These are phyloP conservation scores for Samia ricini DNA, from an alignment of 1,140 invertebrate species.

Conservation along the genomic window DNA sequence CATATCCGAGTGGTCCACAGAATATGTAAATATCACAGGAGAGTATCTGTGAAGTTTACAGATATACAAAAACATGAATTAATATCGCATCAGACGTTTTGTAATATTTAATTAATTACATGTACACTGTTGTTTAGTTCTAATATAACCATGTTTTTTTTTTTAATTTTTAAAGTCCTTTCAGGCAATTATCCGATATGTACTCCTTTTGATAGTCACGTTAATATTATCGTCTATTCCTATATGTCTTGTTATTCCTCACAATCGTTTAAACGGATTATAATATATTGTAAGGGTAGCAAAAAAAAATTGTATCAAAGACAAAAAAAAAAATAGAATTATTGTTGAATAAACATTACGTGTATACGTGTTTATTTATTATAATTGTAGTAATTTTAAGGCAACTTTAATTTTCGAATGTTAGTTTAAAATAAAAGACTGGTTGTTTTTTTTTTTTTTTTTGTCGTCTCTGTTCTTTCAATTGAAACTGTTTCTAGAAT, in stretches of 20 bases:
- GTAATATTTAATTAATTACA: not conserved
- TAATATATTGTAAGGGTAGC: slow-evolving; percentile 11
- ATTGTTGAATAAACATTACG: too few relatives aligned
- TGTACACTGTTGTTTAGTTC: not conserved
- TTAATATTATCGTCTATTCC: slow-evolving; percentile 5
- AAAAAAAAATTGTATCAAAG: too few relatives aligned
- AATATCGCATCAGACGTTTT: not conserved
- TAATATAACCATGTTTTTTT: not conserved
- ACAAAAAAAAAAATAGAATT: too few relatives aligned
- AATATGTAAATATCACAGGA: not conserved
- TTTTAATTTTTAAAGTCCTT: not conserved
- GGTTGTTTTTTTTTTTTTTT: too few relatives aligned
- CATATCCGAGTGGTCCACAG: not conserved
- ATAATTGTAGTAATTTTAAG: too few relatives aligned
- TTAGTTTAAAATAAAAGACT: too few relatives aligned
- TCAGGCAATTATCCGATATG: not conserved
- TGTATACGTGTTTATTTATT: too few relatives aligned
- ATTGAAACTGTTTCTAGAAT: too few relatives aligned
- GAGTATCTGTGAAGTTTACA: not conserved
- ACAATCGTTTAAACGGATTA: slow-evolving; percentile 26
- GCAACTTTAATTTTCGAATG: too few relatives aligned
- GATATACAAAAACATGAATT: not conserved
- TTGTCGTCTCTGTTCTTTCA: too few relatives aligned
- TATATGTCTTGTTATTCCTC: not conserved
- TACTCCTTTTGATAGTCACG: not conserved